A percentile compares a stretch with the other conserved stretches of the same genome.
These are phyloP conservation scores for Pachyseris speciosa DNA, from an alignment of 64 coral and sea anemone genomes.

Conservation along the genomic window DNA sequence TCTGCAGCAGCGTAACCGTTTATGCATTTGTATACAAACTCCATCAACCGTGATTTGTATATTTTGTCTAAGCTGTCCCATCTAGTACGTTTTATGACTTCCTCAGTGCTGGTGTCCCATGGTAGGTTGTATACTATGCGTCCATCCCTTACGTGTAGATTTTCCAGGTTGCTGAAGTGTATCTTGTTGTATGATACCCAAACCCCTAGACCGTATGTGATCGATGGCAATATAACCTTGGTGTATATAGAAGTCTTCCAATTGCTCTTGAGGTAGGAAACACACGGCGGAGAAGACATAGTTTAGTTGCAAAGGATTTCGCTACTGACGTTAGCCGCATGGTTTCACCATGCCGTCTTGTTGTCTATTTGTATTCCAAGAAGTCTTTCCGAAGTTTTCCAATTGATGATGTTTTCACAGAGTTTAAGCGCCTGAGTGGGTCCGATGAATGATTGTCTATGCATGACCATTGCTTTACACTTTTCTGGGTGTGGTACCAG, in stretches of 20 bases:
- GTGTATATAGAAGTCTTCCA: neutral
- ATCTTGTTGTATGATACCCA: conserved; percentile 18
- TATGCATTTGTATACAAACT: neutral
- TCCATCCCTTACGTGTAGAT: neutral
- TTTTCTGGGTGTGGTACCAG: neutral
- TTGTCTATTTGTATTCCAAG: neutral
- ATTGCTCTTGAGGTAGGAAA: no score
- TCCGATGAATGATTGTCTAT: no score
- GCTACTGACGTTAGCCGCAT: neutral
- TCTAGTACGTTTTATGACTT: neutral
- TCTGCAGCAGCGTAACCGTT: no score
- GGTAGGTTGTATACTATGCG: neutral
- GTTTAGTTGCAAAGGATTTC: neutral
- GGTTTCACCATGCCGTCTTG: neutral
- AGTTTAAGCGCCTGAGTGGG: no score
- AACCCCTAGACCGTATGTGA: conserved; percentile 4
- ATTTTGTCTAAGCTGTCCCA: neutral
- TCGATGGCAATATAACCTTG: neutral
- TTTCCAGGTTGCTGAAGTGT: neutral
- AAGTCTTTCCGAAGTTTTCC: no score
- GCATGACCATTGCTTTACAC: neutral
- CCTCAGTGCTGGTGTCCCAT: neutral
- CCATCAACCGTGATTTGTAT: neutral
- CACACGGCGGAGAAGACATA: neutral
- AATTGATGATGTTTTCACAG: neutral